These are phyloP conservation scores for Diadegma fenestrale DNA, from an alignment of 2,888 invertebrate species.

Conservation along the genomic window DNA sequence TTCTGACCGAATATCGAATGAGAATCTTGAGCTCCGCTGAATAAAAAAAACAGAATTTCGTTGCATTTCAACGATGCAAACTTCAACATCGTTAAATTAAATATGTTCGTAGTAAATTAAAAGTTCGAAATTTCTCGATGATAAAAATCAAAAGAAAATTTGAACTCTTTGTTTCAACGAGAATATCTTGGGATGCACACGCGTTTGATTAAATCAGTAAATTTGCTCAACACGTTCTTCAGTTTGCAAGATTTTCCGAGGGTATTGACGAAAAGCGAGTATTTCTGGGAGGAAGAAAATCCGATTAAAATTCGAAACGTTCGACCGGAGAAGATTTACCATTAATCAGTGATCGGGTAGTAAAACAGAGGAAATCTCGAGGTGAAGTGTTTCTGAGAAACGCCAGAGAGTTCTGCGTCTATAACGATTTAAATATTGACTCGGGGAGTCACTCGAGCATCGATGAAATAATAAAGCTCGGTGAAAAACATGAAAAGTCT, in stretches of 20 bases:
- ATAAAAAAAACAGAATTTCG: no score
- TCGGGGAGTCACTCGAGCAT: background rate
- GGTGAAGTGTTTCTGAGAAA: background rate
- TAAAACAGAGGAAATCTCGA: slow-evolving; percentile 8
- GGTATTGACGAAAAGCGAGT: background rate
- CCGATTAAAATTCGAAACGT: slow-evolving; percentile 36
- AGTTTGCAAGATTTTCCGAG: background rate
- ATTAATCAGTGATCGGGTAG: slow-evolving; percentile 25
- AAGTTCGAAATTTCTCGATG: background rate
- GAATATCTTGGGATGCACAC: background rate
- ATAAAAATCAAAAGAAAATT: background rate
- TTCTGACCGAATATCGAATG: no score
- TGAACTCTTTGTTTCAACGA: background rate
- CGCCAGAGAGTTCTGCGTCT: background rate
- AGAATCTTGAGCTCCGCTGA: no score
- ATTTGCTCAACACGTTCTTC: background rate
- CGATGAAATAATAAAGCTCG: slow-evolving; percentile 8
- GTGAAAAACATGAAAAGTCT: background rate
- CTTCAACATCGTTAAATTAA: background rate
- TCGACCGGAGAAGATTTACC: slow-evolving; percentile 28
- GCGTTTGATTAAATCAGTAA: background rate
- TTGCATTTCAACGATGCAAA: no score
- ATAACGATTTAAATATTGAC: slow-evolving; percentile 24
- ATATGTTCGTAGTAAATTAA: background rate
- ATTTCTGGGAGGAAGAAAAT: slow-evolving; percentile 16